Base-by-base conservation (phyloP, 2,113 vertebrate genomes). In the Sardina pilchardus region DNA sequence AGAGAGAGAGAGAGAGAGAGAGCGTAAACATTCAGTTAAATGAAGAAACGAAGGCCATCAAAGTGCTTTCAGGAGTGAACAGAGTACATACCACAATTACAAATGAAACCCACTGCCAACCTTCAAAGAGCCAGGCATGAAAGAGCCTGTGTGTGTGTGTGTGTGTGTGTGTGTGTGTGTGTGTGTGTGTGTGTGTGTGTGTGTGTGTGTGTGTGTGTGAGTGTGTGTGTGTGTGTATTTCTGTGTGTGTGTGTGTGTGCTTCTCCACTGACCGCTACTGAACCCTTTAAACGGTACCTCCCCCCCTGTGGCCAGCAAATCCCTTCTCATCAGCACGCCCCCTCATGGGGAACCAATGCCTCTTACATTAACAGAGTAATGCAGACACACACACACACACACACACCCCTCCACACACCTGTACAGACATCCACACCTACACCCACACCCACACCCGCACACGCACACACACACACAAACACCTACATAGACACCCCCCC, bases 1-100 rank as follows among this genome's bases (percentile, higher is more conserved):
- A 44, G 59, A 48, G 59, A n/a, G 39, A 81, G 80, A 86, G 81
- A 84, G 19, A 44, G 30, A 82, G 48, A 78, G n/a, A 47, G 59
- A 67, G 82, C 85, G 86, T 71, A 86, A 56, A 82, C 39, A 30
- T 26, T 81, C 85, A 88, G 88, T 87, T 90, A 88, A 81, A 90
- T 4, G 67, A 80, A 84, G 87, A 88, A 81, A 90, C 4, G 67
- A 80, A 84, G 87, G 83, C 53, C 48, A 8, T 87, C 24, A 26
- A 9, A 63, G 21, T n/a, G 12, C 56, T 63, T 9, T 10, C 9
- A 26, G 10, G 24, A 67, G 59, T 67, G 59, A 67, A 67, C 59
- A 63, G n/a, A 10, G 48, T 16, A n/a, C n/a, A 50, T 50, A 2
- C 48, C 8, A 12, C n/a, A 63, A 63, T 63, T 63, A 63, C 59